Evolutionary conservation across 2,113 vertebrate genomes (phyloP).

Genomic region (zebrafish (Danio rerio)): GRCz12tu NC_133184.1:11259001-11259500

Average conservation of each 20-base stretch:
- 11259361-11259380: constrained; percentile 51
- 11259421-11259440: neutral
- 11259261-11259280: constrained; percentile 72
- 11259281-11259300: constrained; percentile 56
- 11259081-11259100: neutral
- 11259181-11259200: constrained; percentile 44
- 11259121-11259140: neutral
- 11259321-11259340: constrained; percentile 63
- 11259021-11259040: neutral
- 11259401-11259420: constrained; percentile 53
- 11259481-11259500: constrained; percentile 8
- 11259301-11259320: constrained; percentile 61
- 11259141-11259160: neutral
- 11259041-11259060: neutral
- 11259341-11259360: constrained; percentile 45
- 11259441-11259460: constrained; percentile 38
- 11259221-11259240: constrained; percentile 58
- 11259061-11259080: no score
- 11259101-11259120: neutral
- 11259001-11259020: no score
- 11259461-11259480: neutral
- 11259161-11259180: constrained; percentile 14
- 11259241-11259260: constrained; percentile 64
- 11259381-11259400: constrained; percentile 51
- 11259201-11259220: constrained; percentile 54